These are phyloP conservation scores for Sebastes kiyomatsui DNA, from an alignment of 2,797 vertebrate genomes.

Conservation along the genomic window DNA sequence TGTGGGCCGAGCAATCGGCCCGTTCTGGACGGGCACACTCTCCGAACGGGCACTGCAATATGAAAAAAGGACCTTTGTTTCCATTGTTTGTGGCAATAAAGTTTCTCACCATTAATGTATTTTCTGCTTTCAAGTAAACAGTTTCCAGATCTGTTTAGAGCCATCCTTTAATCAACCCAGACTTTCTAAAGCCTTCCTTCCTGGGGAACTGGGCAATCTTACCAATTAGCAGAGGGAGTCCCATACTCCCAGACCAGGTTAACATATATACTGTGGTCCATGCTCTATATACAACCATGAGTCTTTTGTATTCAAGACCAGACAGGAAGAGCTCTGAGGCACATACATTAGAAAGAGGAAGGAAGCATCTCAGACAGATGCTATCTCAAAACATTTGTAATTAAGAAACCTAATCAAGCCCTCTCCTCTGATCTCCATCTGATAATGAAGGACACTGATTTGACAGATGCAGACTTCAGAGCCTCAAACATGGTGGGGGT, in stretches of 20 bases:
- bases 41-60: too few species aligned
- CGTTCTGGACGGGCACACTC: too few species aligned
- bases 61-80: not conserved
- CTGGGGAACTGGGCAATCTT: conserved; percentile 55
- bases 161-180: conserved; percentile 32
- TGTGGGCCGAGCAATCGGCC: too few species aligned
- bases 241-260: conserved; percentile 29
- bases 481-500: not conserved
- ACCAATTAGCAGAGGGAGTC: conserved; percentile 53
- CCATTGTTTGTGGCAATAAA: not conserved
- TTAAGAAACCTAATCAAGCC: conserved; percentile 57
- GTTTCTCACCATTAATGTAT: not conserved
- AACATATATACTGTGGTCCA: not conserved
- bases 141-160: conserved; percentile 26
- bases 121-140: conserved; percentile 6
- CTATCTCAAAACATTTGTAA: conserved; percentile 65
- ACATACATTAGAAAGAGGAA: conserved; percentile 49
- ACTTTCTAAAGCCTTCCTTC: conserved; percentile 59
- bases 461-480: conserved; percentile 40
- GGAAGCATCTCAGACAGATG: conserved; percentile 74
- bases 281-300: not conserved
- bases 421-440: conserved; percentile 46
- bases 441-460: conserved; percentile 40
- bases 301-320: conserved; percentile 26
- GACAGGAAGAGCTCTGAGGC: conserved; percentile 64